Base-by-base conservation (phyloP, 2,888 invertebrate species). In the Torymus aiolomorphi region DNA sequence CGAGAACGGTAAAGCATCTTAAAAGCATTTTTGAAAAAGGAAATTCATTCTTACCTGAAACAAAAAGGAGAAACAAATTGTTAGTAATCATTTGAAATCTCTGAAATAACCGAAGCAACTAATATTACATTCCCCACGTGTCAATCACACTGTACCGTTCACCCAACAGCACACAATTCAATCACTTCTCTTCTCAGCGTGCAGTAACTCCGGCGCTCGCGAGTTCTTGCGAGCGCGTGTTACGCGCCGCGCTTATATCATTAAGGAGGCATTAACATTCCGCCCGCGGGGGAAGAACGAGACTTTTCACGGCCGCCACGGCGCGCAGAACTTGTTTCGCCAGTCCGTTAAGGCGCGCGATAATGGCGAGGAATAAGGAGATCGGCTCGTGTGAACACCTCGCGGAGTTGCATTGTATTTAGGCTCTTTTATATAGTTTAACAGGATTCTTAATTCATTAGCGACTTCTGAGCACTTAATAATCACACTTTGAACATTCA, bases 21-120 rank as follows among this genome's bases (percentile, higher is more conserved):
- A 31, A 14, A 57, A 51, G 67, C 63, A 74, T 74, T 73, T 56
- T n/a, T 31, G 67, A 63, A n/a, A 63, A 24, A 66, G 59, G 69
- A 65, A 76, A 77, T 54, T 73, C 69, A 70, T 80, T 51, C 77
- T 80, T 77, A 80, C 80, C 76, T 80, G 70, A 59, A 76, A 80
- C 73, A 80, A 4, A 77, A 54, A 69, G 67, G 14, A 71, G 54
- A 42, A 61, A 14, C 24, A 49, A 24, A 61, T 16, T 8, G 8
- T 42, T 42, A 42, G 12, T 57, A 20, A 70, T 76, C 3, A 31
- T 59, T 54, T 18, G 20, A n/a, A 72, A 62, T 5, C 8, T 11
- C 18, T 18, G 18, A 18, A 57, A 57, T 11, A 18, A 57, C 11
- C 11, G 18, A 18, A 18, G 4, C 11, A 11, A 18, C 18, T 57